Evolutionary conservation across 2,113 vertebrate species (phyloP).

Genomic region (Dicerorhinus sumatrensis): DNA sequence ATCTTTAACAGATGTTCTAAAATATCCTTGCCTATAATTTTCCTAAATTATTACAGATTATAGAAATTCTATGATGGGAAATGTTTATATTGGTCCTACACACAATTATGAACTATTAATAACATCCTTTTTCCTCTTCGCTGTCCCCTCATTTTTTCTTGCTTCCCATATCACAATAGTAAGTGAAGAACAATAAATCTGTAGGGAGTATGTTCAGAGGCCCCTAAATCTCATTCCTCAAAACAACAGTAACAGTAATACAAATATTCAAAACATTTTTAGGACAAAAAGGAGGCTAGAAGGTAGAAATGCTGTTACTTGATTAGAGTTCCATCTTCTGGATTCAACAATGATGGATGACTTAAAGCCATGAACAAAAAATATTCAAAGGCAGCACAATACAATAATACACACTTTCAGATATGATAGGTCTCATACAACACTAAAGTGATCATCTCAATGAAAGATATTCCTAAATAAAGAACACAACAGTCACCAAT

Average conservation of each 20-base stretch:
- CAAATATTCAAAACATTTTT: slow-evolving; percentile 9
- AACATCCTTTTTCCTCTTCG: neutral
- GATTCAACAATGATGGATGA: neutral
- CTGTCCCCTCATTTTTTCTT: neutral
- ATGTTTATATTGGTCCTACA: neutral
- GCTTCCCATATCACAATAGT: neutral
- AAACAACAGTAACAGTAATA: neutral
- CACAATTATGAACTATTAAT: neutral
- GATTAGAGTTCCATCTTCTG: neutral
- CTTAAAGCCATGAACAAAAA: slow-evolving; percentile 7
- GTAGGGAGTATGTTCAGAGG: neutral
- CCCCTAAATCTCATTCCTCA: neutral
- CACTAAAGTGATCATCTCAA: neutral
- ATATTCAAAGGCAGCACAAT: neutral
- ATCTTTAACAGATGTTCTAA: slow-evolving; percentile 32
- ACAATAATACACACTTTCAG: neutral
- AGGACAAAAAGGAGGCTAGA: neutral
- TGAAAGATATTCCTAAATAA: neutral
- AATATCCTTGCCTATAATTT: neutral
- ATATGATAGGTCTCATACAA: neutral
- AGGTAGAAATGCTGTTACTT: neutral
- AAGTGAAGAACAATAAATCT: neutral
- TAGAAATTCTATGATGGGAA: neutral
- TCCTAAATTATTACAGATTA: slow-evolving; percentile 7
- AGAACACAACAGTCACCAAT: neutral